Percentiles rank a stretch among this genome's conserved stretches.
Evolutionary conservation across 2,888 invertebrate species (phyloP).

Genomic region (Folsomia candida): DNA sequence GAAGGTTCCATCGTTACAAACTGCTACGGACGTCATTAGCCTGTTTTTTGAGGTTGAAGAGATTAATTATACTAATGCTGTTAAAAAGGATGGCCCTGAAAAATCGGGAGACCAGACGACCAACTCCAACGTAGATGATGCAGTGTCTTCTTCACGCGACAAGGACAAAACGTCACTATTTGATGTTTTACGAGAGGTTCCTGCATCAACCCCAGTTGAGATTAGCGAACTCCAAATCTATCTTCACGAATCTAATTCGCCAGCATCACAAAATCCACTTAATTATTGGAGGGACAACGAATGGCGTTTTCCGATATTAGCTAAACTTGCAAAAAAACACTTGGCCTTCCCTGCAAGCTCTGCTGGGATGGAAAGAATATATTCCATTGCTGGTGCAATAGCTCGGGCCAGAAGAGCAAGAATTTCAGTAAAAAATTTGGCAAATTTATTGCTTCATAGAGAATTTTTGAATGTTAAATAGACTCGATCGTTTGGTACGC

Average conservation of each 20-base stretch:
- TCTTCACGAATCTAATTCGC: background rate
- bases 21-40: too few relatives aligned
- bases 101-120: too few relatives aligned
- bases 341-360: slow-evolving; percentile 30
- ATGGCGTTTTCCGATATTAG: slow-evolving; percentile 13
- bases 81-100: too few relatives aligned
- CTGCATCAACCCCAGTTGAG: background rate
- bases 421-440: background rate
- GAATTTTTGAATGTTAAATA: background rate
- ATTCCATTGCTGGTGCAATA: slow-evolving; percentile 28
- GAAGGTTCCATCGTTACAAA: too few relatives aligned
- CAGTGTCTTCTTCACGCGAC: too few relatives aligned
- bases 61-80: too few relatives aligned
- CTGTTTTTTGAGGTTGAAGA: too few relatives aligned
- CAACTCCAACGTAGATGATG: too few relatives aligned
- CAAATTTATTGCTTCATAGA: background rate
- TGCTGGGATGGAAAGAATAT: slow-evolving; percentile 23
- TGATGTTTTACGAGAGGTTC: background rate
- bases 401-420: background rate
- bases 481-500: background rate
- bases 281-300: slow-evolving; percentile 27
- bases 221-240: slow-evolving; percentile 1
- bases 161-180: too few relatives aligned
- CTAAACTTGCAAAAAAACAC: slow-evolving; percentile 23
- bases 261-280: background rate